Base-by-base conservation (phyloP, 2,797 vertebrate species). In the Propithecus perrieri region DNA sequence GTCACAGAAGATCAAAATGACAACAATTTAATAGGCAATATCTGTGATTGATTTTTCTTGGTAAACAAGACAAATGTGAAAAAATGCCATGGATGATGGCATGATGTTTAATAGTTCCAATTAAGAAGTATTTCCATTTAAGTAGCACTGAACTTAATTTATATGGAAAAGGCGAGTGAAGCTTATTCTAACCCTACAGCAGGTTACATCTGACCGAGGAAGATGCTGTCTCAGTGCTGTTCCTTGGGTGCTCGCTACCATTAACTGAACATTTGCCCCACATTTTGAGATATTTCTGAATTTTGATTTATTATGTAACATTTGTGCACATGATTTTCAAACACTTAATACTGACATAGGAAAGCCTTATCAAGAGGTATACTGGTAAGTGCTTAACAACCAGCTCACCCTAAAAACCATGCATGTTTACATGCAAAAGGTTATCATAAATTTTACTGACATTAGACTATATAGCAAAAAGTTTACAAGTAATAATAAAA, bases 401-500 rank as follows among this genome's bases (percentile, higher is more conserved):
- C 7, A 75, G 15, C 26, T 91, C 35, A 57, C 61, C 7, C 35
- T 28, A 57, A 65, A 81, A 46, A 38, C 2, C 41, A 8, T 22
- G 0, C 5, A 10, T 30, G 3, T 17, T 48, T 69, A 14, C 30
- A 30, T 74, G n/a, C 1, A 65, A 11, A 78, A 48, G 7, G 33
- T 65, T 57, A 74, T 46, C 30, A 7, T 57, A 81, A 46, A 61
- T 89, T 88, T 38, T 48, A n/a, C 18, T 30, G 11, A 33, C 1
- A 53, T 41, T 59, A 94, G 33, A 72, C 72, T 74, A 2, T 12
- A 2, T 26, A 86, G 30, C 7, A 75, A 96, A 96, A 26, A 61
- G 41, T 26, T 35, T 59, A 48, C 14, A 89, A 53, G 71, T 96
- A 43, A n/a, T 38, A 69, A 63, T 65, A n/a, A 94, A 91, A 59